Conservation (phyloP, 2,888 invertebrate species). For the Alentia gelatinosa region DNA sequence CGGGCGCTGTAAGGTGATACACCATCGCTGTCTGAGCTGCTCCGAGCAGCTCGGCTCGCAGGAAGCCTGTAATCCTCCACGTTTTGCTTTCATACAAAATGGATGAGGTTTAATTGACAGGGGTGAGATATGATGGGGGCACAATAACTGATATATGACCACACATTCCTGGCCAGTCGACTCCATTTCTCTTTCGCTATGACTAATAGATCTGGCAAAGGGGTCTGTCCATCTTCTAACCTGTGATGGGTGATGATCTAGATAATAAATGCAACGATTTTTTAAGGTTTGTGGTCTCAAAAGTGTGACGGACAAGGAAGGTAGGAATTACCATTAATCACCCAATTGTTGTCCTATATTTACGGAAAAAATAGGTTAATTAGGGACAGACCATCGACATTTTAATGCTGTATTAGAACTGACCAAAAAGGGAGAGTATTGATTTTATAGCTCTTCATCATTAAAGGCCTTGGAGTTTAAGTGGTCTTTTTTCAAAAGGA, state of each 20-base stretch:
- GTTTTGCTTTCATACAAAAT: not conserved
- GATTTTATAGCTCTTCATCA: not conserved
- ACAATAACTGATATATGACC: slow-evolving; percentile 17
- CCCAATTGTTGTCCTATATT: not conserved
- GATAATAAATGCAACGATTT: not conserved
- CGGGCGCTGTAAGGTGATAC: not conserved
- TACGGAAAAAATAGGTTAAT: not conserved
- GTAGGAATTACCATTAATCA: not conserved
- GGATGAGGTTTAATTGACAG: slow-evolving; percentile 3
- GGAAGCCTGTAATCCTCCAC: not conserved
- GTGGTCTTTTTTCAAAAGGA: not conserved
- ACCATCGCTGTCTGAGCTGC: not conserved
- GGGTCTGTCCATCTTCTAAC: not conserved
- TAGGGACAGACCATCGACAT: no score
- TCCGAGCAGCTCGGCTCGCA: not conserved
- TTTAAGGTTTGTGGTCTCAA: no score
- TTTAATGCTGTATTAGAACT: not conserved
- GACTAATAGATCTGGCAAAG: not conserved
- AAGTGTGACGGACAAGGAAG: not conserved
- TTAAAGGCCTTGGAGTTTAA: slow-evolving; percentile 9
- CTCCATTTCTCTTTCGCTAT: not conserved
- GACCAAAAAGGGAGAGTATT: not conserved
- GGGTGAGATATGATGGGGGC: not conserved
- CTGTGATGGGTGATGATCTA: not conserved
- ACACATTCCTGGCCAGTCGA: not conserved